Percentiles rank a stretch among this genome's conserved stretches.
These are phyloP conservation scores for Odontocolon sp. DNA, from an alignment of 2,888 invertebrate genomes.

Conservation along the genomic window DNA sequence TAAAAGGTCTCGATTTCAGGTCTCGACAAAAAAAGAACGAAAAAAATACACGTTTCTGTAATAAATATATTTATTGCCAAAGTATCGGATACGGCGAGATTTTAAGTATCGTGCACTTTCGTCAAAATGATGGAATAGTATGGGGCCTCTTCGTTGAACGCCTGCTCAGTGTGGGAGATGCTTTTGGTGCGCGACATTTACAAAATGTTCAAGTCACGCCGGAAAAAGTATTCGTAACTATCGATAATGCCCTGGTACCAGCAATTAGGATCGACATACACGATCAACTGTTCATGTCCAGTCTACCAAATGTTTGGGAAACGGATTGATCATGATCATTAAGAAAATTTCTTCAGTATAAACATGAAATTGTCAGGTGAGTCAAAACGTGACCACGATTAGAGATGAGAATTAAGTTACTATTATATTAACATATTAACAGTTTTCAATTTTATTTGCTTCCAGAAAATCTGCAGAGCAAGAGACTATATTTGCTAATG, in stretches of 20 bases:
- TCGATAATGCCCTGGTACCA: not conserved
- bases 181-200: not conserved
- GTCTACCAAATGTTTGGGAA: not conserved
- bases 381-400: too few relatives aligned
- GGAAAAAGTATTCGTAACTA: not conserved
- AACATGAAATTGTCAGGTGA: too few relatives aligned
- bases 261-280: not conserved
- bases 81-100: conserved; percentile 4
- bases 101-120: not conserved
- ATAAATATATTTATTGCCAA: not conserved
- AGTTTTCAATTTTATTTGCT: too few relatives aligned
- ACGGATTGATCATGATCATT: not conserved
- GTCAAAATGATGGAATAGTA: not conserved
- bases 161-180: not conserved
- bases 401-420: too few relatives aligned
- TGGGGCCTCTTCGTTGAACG: not conserved
- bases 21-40: not conserved
- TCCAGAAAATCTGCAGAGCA: too few relatives aligned
- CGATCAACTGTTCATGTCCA: not conserved
- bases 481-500: too few relatives aligned
- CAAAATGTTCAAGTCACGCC: not conserved
- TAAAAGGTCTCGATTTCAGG: not conserved
- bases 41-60: not conserved
- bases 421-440: too few relatives aligned
- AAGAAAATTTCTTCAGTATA: too few relatives aligned